Base-by-base conservation (phyloP, 2,888 invertebrate species). In the Lysandra coridon region DNA sequence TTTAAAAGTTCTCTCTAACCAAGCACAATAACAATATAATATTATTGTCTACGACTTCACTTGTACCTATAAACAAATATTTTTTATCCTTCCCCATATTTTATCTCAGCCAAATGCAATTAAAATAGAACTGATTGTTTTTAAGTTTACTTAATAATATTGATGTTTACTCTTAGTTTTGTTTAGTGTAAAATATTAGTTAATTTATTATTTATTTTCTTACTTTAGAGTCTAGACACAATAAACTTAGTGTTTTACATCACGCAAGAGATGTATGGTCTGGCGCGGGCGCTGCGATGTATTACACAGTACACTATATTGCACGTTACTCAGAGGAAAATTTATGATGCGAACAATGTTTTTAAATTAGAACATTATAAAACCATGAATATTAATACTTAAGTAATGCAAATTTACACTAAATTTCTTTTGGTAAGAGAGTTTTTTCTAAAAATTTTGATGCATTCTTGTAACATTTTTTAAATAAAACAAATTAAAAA, bases 241-340 rank as follows among this genome's bases (percentile, higher is more conserved):
- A 60, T 60, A n/a, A 6, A 2, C 60, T 60, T 4, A 60, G 6
- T 60, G 60, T 60, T 60, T n/a, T n/a, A 60, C 6, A 60, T 60
- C 60, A 60, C 60, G 60, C 60, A 60, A n/a, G 60, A 60, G 60
- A 60, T 60, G n/a, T n/a, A 60, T 60, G 5, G 60, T n/a, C n/a
- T 17, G 17, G 62, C 7, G 62, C n/a, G 4, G 17, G 62, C 7
- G 62, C 62, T 64, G 62, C 30, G 30, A 64, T 64, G 10, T 64
- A 23, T 62, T 62, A 4, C 23, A 64, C 2, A 23, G 30, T 62
- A 4, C 23, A 64, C 2, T 30, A 30, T 23, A 64, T 64, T 64
- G 62, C 62, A 10, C 30, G 62, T 64, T 64, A 60, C 60, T 60
- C 60, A 17, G 60, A 5, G 30, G 10, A 23, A 64, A 64, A 10